Evolutionary conservation across 2,888 invertebrate genomes (phyloP).

Genomic region (Dolomedes plantarius): DNA sequence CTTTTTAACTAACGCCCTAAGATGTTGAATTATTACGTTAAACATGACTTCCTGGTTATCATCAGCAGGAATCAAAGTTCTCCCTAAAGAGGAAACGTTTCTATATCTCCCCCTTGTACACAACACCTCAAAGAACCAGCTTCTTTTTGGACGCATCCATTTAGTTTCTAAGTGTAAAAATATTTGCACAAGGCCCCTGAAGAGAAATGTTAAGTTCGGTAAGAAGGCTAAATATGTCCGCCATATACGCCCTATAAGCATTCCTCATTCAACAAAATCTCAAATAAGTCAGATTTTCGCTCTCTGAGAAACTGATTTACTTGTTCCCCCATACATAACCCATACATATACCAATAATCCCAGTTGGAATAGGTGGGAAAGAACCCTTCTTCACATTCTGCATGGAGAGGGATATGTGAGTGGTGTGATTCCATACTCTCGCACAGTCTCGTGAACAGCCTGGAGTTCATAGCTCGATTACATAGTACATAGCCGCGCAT

Average conservation of each 20-base stretch:
- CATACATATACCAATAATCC: no score
- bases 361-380: background rate
- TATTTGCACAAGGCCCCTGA: no score
- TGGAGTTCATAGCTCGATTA: no score
- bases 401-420: conserved; percentile 8
- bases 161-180: conserved; percentile 4
- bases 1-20: conserved; percentile 14
- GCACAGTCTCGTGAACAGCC: background rate
- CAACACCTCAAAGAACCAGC: conserved; percentile 12
- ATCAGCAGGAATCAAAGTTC: conserved; percentile 5
- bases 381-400: background rate
- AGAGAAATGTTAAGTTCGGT: no score
- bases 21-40: conserved; percentile 12
- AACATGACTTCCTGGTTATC: conserved; percentile 2
- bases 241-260: no score
- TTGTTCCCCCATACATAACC: no score
- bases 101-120: background rate
- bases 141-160: background rate
- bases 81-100: conserved; percentile 2
- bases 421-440: conserved; percentile 12
- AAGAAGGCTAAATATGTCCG: no score
- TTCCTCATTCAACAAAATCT: conserved; percentile 10
- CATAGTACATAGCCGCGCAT: no score
- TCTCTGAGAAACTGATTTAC: background rate
- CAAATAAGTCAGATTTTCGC: conserved; percentile 2